These are phyloP conservation scores for Agriotes lineatus DNA, from an alignment of 2,888 invertebrate genomes.

Conservation along the genomic window DNA sequence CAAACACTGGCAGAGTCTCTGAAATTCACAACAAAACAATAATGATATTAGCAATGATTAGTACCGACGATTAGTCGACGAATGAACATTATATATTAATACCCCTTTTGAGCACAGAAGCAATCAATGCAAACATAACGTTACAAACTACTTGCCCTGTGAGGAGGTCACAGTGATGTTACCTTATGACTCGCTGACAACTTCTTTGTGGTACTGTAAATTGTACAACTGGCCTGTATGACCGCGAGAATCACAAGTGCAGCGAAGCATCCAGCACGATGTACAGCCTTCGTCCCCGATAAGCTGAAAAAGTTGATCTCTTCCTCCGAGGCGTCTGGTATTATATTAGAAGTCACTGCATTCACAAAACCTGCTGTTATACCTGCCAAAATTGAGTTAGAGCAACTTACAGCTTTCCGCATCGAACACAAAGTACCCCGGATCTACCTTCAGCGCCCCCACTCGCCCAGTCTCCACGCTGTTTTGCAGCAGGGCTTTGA, in stretches of 20 bases:
- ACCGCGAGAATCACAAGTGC: slow-evolving; percentile 84
- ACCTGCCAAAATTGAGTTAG: not conserved
- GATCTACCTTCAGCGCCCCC: slow-evolving; percentile 85
- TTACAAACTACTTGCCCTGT: slow-evolving; percentile 59
- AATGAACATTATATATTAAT: slow-evolving; percentile 14
- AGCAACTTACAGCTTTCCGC: slow-evolving; percentile 80
- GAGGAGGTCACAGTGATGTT: slow-evolving; percentile 64
- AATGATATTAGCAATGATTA: not conserved
- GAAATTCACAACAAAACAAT: too few relatives aligned
- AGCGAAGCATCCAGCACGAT: slow-evolving; percentile 84
- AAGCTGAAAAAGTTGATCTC: slow-evolving; percentile 72
- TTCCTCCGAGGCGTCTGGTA: slow-evolving; percentile 63
- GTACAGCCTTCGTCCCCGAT: slow-evolving; percentile 82
- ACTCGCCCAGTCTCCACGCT: slow-evolving; percentile 80
- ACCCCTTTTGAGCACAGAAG: slow-evolving; percentile 13
- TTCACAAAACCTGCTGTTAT: slow-evolving; percentile 52
- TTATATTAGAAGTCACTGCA: slow-evolving; percentile 69
- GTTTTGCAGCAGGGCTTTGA: slow-evolving; percentile 75
- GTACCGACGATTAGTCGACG: slow-evolving; percentile 6
- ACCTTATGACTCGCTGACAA: slow-evolving; percentile 77
- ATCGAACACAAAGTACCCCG: slow-evolving; percentile 81
- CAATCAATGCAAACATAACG: slow-evolving; percentile 42
- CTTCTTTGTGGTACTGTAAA: slow-evolving; percentile 76
- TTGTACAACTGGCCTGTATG: slow-evolving; percentile 86
- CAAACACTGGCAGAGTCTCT: too few relatives aligned